These are phyloP conservation scores for Rostratula benghalensis DNA, from an alignment of 2,113 vertebrate genomes.

Conservation along the genomic window DNA sequence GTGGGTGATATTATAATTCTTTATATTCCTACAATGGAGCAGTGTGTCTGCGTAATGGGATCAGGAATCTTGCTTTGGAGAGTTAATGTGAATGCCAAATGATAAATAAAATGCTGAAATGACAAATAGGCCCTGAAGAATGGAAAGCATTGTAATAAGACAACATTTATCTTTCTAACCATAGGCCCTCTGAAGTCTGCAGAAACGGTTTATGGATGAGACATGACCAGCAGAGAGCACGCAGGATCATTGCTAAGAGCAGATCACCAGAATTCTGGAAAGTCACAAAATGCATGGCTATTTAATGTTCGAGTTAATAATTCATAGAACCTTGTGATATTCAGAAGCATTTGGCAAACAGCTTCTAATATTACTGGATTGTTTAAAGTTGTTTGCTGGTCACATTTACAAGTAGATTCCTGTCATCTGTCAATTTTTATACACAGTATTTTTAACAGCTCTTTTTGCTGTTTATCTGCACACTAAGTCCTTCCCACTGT, in stretches of 20 bases:
- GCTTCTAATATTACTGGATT: not conserved
- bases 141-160: not conserved
- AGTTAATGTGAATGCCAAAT: not conserved
- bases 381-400: slow-evolving; percentile 3
- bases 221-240: not conserved
- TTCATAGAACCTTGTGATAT: not conserved
- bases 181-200: not conserved
- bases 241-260: not conserved
- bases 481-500: not conserved
- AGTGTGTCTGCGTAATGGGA: not conserved
- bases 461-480: not conserved
- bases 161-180: not conserved
- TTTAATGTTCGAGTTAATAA: not conserved
- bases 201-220: not conserved
- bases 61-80: not conserved
- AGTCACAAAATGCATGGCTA: not conserved
- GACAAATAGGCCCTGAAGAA: not conserved
- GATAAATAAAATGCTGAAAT: slow-evolving; percentile 20
- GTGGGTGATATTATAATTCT: not conserved
- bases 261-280: not conserved
- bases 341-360: slow-evolving; percentile 8
- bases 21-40: not conserved
- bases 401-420: not conserved
- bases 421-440: not conserved
- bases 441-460: not conserved